Evolutionary conservation across 2,888 invertebrate species (phyloP).

Genomic region (Octodonta nipae): DNA sequence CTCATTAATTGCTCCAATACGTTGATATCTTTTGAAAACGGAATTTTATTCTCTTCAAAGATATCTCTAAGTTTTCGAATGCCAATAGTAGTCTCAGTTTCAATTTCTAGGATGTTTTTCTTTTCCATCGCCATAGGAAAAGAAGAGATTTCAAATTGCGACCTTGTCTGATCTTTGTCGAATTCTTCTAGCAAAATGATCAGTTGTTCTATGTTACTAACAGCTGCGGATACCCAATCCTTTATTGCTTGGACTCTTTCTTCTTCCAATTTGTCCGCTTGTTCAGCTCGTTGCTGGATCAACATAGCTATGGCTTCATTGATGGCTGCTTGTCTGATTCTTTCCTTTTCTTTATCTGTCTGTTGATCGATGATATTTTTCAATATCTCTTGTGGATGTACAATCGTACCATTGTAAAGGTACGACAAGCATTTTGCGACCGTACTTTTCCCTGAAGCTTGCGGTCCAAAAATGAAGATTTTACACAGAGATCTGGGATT

Average conservation of each 20-base stretch:
- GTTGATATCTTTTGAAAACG: constrained; percentile 8
- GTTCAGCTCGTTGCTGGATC: constrained; percentile 19
- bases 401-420: constrained; percentile 38
- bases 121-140: constrained; percentile 23
- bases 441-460: constrained; percentile 45
- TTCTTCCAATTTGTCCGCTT: constrained; percentile 14
- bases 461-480: constrained; percentile 47
- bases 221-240: constrained; percentile 29
- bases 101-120: constrained; percentile 10
- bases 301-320: constrained; percentile 21
- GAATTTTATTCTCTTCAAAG: constrained; percentile 11
- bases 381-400: constrained; percentile 31
- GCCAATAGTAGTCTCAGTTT: constrained; percentile 14
- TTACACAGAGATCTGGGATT: constrained; percentile 47
- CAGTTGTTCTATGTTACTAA: constrained; percentile 10
- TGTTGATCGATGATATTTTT: constrained; percentile 17
- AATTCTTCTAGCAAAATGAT: constrained; percentile 10
- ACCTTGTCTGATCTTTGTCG: constrained; percentile 11
- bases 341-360: constrained; percentile 28
- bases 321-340: constrained; percentile 27
- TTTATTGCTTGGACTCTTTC: constrained; percentile 26
- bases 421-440: constrained; percentile 43
- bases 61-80: constrained; percentile 12
- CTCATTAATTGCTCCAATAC: constrained; percentile 11
- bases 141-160: constrained; percentile 20